Conservation (phyloP, 2,113 vertebrate genomes). For the Dasyprocta punctata region DNA sequence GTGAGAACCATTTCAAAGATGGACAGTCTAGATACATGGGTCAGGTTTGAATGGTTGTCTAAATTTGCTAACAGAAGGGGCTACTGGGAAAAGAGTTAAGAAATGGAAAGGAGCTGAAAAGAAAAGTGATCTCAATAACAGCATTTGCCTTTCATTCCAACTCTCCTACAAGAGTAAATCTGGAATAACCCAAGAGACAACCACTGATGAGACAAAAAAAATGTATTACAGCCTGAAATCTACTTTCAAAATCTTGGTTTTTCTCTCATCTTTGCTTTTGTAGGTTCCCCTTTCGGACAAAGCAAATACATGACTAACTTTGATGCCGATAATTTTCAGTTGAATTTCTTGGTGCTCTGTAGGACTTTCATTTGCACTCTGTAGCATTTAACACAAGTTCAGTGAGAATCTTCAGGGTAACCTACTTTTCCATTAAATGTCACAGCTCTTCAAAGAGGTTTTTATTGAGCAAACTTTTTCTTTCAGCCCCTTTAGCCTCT, state of each 20-base stretch:
- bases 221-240: neutral
- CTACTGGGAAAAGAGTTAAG: neutral
- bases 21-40: neutral
- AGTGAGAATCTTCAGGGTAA: neutral
- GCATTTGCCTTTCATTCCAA: neutral
- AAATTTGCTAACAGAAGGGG: neutral
- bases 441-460: neutral
- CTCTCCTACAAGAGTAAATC: neutral
- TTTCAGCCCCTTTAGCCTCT: neutral
- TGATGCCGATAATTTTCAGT: neutral
- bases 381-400: neutral
- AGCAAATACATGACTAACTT: neutral
- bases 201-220: neutral
- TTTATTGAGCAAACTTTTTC: neutral
- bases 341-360: neutral
- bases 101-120: neutral
- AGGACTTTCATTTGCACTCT: neutral
- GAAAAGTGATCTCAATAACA: neutral
- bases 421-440: neutral
- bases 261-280: neutral
- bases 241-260: neutral
- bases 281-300: neutral
- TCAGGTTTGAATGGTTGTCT: neutral
- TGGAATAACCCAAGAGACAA: neutral
- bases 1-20: neutral